Evolutionary conservation across 1,140 invertebrate species (phyloP).

Genomic region (Drosophila sulfurigaster): DNA sequence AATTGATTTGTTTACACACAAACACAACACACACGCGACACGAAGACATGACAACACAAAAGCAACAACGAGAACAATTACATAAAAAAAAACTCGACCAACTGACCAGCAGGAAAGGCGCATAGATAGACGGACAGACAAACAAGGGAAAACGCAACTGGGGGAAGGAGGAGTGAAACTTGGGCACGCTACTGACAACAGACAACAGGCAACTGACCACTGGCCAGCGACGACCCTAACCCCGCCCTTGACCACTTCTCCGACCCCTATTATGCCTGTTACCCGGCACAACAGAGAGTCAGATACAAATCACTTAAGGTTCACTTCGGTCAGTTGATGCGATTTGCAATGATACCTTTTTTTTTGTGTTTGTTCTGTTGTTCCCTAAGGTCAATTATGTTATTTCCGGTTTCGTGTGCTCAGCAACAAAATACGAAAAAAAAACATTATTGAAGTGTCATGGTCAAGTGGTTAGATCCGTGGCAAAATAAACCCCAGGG

Average conservation of each 20-base stretch:
- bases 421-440: slow-evolving; percentile 36
- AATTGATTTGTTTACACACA: slow-evolving; percentile 79
- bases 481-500: slow-evolving; percentile 51
- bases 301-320: slow-evolving; percentile 69
- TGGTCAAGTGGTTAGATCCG: slow-evolving; percentile 70
- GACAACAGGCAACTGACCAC: no score
- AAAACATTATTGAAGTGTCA: slow-evolving; percentile 48
- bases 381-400: slow-evolving; percentile 78
- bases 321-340: slow-evolving; percentile 71
- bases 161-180: neutral
- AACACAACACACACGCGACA: slow-evolving; percentile 50
- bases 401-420: slow-evolving; percentile 78
- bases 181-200: slow-evolving; percentile 34
- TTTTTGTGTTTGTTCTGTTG: slow-evolving; percentile 10
- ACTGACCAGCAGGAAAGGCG: slow-evolving; percentile 41
- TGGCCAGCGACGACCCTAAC: slow-evolving; percentile 23
- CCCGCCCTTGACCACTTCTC: slow-evolving; percentile 26
- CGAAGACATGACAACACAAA: slow-evolving; percentile 18
- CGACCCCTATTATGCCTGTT: slow-evolving; percentile 35
- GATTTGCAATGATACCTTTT: slow-evolving; percentile 73
- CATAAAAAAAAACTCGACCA: slow-evolving; percentile 28
- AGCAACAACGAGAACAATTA: slow-evolving; percentile 18
- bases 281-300: slow-evolving; percentile 68
- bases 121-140: slow-evolving; percentile 2
- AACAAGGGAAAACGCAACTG: slow-evolving; percentile 13